phyloP scores from a whole-genome alignment of 1,140 invertebrate genomes.

The Seison nebaliae region DNA sequence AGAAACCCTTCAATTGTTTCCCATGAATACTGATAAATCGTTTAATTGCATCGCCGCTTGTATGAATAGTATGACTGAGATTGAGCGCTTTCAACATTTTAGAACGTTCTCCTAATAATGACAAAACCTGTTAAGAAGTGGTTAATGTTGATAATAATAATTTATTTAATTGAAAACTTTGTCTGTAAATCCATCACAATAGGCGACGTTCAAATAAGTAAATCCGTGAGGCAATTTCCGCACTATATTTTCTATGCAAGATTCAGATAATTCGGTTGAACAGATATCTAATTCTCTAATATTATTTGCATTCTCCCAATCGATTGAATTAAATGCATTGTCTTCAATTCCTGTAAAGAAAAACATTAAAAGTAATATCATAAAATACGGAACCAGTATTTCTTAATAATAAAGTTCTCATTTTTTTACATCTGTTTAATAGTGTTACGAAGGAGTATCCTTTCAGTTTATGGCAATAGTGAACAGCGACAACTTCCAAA shows the following conservation, averaged over 20 bases:
- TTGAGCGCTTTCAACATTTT: constrained; percentile 63
- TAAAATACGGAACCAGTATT: constrained; percentile 46
- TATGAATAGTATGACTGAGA: constrained; percentile 70
- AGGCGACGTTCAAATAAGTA: constrained; percentile 65
- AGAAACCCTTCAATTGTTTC: constrained; percentile 53
- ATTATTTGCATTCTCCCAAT: constrained; percentile 85
- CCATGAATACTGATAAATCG: constrained; percentile 68
- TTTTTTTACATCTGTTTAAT: constrained; percentile 63
- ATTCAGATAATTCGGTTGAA: constrained; percentile 70
- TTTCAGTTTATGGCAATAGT: constrained; percentile 80
- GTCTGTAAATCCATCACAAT: constrained; percentile 87
- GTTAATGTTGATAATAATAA: too few species aligned
- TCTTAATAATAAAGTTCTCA: constrained; percentile 72
- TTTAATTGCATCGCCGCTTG: constrained; percentile 64
- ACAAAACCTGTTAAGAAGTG: too few species aligned
- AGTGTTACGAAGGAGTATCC: constrained; percentile 80
- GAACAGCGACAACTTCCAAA: constrained; percentile 78
- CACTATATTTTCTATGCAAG: constrained; percentile 71
- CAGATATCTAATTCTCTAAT: constrained; percentile 82
- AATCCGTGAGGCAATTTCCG: constrained; percentile 56
- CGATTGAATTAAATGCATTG: constrained; percentile 66
- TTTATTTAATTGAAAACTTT: constrained; percentile 36
- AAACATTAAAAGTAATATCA: constrained; percentile 10
- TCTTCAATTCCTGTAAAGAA: constrained; percentile 50
- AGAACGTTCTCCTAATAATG: too few species aligned